Conservation (phyloP, 2,888 invertebrate species). For the Diogma glabrata region DNA sequence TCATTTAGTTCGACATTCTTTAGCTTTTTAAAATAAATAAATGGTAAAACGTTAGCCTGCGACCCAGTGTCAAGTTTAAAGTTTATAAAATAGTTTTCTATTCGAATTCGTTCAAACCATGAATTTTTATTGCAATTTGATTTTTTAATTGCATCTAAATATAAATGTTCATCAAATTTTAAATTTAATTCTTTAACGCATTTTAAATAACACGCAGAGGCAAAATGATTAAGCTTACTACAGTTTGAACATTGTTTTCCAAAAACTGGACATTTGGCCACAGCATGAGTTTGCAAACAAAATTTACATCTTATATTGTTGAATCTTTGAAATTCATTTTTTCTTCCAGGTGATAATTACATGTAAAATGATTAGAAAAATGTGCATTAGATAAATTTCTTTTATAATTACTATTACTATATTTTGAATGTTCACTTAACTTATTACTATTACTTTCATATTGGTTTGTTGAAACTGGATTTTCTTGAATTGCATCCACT, state of each 20-base stretch:
- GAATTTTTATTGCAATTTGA: neutral
- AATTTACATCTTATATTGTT: too few relatives aligned
- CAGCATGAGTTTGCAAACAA: too few relatives aligned
- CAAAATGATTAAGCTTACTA: too few relatives aligned
- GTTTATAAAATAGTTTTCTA: neutral
- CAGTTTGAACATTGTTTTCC: too few relatives aligned
- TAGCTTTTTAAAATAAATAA: neutral
- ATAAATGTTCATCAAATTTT: neutral
- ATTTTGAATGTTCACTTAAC: neutral
- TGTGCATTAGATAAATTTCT: too few relatives aligned
- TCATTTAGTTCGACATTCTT: neutral
- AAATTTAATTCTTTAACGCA: neutral
- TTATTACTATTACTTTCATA: too few relatives aligned
- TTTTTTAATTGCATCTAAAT: neutral
- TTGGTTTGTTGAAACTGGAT: neutral
- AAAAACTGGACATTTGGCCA: too few relatives aligned
- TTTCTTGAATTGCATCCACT: neutral
- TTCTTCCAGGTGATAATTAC: too few relatives aligned
- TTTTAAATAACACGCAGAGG: too few relatives aligned
- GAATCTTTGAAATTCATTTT: too few relatives aligned
- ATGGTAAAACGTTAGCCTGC: slow-evolving; percentile 7
- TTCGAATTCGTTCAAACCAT: neutral
- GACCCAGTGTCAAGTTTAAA: slow-evolving; percentile 10
- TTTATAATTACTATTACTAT: neutral
- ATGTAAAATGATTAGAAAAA: too few relatives aligned